Conservation (phyloP, 2,888 invertebrate genomes). For the Antheraea yamamai region DNA sequence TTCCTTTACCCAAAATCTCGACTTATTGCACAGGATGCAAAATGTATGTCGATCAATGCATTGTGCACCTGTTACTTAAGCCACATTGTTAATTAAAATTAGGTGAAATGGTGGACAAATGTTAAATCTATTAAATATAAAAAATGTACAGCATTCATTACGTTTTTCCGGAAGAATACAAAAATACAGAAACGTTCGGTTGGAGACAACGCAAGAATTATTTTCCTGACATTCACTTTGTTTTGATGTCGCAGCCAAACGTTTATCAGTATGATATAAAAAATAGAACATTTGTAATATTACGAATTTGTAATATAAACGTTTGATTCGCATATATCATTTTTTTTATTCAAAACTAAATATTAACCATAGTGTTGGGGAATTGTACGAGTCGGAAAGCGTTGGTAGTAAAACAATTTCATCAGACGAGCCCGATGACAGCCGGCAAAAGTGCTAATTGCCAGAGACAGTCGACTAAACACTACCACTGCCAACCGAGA, state of each 20-base stretch:
- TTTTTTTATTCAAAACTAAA: background rate
- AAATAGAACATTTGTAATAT: conserved; percentile 1
- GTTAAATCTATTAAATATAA: too few species aligned
- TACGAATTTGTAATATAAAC: background rate
- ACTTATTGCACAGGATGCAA: too few species aligned
- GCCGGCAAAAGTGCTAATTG: conserved; percentile 71
- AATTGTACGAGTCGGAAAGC: conserved; percentile 24
- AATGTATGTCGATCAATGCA: too few species aligned
- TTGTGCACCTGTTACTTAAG: too few species aligned
- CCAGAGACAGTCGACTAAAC: conserved; percentile 50
- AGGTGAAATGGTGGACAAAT: too few species aligned
- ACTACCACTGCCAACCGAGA: conserved; percentile 50
- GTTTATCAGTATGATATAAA: background rate
- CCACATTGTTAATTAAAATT: too few species aligned
- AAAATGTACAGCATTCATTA: background rate
- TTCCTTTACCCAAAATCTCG: too few species aligned
- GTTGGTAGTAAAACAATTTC: conserved; percentile 35
- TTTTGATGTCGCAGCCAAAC: background rate
- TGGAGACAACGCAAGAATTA: background rate
- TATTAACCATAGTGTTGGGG: background rate
- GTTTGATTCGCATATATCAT: background rate
- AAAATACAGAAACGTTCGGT: background rate
- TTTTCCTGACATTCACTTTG: background rate
- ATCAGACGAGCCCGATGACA: conserved; percentile 58
- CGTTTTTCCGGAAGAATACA: background rate